Base-by-base conservation (phyloP, 2,797 vertebrate genomes). In the Nannoperca australis region DNA sequence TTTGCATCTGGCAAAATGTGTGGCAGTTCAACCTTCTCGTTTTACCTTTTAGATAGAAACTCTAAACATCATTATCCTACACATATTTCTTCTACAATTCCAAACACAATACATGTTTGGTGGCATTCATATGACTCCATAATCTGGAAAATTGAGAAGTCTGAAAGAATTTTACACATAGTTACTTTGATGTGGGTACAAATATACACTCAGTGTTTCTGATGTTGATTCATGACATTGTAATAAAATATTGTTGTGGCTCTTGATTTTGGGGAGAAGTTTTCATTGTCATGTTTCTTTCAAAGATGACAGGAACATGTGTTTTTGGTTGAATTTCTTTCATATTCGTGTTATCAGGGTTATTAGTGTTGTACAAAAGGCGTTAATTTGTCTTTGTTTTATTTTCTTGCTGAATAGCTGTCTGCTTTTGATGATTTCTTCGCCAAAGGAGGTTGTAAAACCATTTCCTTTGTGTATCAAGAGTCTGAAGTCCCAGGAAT, bases 391-490 rank as follows among this genome's bases (percentile, higher is more conserved):
- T 36, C 24, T 22, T 22, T 63, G 8, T 20, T 50, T 38, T 51
- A n/a, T 66, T 78, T 83, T 65, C 81, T 92, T 59, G 15, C 36
- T 89, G 84, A 86, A 93, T 77, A 97, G 96, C 76, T 97, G 3
- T 77, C 91, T 0, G 34, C 92, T 50, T 95, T 96, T 91, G 84
- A 90, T 73, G 27, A 78, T 9, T 97, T 97, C 88, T 95, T 97
- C 66, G 84, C 86, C 56, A 92, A 94, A 82, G 93, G 89, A 76
- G 94, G 96, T 67, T 81, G 32, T 80, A 95, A 95, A 92, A 82
- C 91, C 1, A 69, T 97, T 91, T 94, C 91, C 85, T 90, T 97
- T 87, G 91, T 96, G 22, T 97, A 96, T 78, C 96, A 97, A 67
- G 94, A 96, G 80, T 92, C 93, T 84, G 90, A 94, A 44, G 72